These are phyloP conservation scores for Eidolon dupreanum DNA, from an alignment of 2,797 vertebrate genomes.

Conservation along the genomic window DNA sequence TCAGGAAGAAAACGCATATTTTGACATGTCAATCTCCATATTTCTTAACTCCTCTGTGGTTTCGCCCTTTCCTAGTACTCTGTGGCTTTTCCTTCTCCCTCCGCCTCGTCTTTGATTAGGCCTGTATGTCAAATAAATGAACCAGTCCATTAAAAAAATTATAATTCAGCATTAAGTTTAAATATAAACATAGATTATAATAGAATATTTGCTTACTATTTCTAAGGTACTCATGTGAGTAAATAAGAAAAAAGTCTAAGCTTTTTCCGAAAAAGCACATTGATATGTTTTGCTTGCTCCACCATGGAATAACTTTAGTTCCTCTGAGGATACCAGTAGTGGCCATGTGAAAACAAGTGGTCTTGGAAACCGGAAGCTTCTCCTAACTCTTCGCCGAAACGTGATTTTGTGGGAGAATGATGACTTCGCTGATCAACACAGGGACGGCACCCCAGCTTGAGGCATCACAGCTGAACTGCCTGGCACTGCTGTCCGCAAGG, in stretches of 20 bases:
- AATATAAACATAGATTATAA: slow-evolving; percentile 3
- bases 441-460: background rate
- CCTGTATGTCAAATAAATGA: background rate
- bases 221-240: slow-evolving; percentile 8
- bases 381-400: slow-evolving; percentile 10
- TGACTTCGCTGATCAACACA: background rate
- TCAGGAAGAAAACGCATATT: background rate
- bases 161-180: slow-evolving; percentile 39
- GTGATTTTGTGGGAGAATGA: background rate
- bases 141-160: background rate
- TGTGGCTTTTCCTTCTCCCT: no score
- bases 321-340: slow-evolving; percentile 31
- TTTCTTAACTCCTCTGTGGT: background rate
- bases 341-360: background rate
- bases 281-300: slow-evolving; percentile 33
- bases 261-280: slow-evolving; percentile 24
- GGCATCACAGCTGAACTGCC: background rate
- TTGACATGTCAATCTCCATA: background rate
- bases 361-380: background rate
- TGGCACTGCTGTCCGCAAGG: background rate
- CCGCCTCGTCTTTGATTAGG: background rate
- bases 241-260: background rate
- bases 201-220: background rate
- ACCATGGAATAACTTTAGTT: background rate
- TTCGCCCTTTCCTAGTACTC: background rate